phyloP scores from a whole-genome alignment of 2,888 invertebrate species.

The Ophonus ardosiacus region DNA sequence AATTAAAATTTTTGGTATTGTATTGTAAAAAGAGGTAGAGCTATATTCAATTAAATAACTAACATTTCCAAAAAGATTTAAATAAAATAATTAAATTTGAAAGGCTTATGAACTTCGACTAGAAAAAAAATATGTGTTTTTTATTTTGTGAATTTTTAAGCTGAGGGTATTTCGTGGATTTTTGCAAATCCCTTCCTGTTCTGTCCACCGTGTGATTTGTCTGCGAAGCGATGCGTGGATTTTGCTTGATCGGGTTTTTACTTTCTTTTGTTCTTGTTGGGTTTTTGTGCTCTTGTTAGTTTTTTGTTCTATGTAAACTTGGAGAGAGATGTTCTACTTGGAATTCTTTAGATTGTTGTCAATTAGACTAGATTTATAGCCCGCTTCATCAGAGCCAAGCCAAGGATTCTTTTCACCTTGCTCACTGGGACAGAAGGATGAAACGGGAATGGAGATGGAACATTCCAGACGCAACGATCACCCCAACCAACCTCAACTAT shows the following conservation, averaged over 20 bases:
- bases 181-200: neutral
- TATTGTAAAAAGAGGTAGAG: no score
- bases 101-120: no score
- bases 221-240: conserved; percentile 43
- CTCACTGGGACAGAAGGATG: conserved; percentile 21
- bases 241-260: conserved; percentile 49
- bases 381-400: conserved; percentile 31
- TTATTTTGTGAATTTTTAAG: no score
- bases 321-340: conserved; percentile 47
- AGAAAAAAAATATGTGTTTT: no score
- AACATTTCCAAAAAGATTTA: no score
- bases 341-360: conserved; percentile 50
- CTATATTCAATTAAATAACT: no score
- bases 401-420: conserved; percentile 38
- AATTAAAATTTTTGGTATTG: no score
- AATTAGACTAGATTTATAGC: conserved; percentile 46
- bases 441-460: no score
- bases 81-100: no score
- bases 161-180: neutral
- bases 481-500: neutral
- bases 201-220: conserved; percentile 17
- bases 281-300: conserved; percentile 44
- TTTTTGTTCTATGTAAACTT: conserved; percentile 48
- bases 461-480: neutral
- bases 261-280: conserved; percentile 35